Evolutionary conservation across 2,888 invertebrate species (phyloP).

Genomic region (Melinaea menophilus): DNA sequence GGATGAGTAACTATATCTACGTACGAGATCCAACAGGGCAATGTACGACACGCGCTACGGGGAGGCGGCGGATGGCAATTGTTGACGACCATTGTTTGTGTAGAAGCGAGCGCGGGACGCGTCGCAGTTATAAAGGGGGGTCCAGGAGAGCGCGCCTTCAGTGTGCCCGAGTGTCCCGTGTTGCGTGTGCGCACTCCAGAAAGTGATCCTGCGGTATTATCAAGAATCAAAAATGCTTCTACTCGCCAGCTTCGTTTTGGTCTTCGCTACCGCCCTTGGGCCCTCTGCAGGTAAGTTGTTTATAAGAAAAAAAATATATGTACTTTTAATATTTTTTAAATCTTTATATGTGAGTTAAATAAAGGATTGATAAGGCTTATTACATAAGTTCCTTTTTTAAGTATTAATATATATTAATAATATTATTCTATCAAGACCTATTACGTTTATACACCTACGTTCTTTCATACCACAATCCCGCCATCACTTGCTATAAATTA

Average conservation of each 20-base stretch:
- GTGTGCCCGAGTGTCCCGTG: conserved; percentile 75
- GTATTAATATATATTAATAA: no score
- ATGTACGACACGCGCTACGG: conserved; percentile 47
- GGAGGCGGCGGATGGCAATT: conserved; percentile 40
- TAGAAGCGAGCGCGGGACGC: conserved; percentile 68
- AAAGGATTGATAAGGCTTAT: neutral
- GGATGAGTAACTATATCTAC: conserved; percentile 21
- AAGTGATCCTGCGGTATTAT: conserved; percentile 47
- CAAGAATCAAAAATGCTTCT: conserved; percentile 62
- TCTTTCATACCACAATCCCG: neutral
- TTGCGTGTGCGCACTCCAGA: conserved; percentile 65
- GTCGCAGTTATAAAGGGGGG: conserved; percentile 74
- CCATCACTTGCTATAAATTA: conserved; percentile 17
- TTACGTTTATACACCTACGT: conserved; percentile 5
- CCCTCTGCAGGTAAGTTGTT: conserved; percentile 69
- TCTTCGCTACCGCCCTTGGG: conserved; percentile 72
- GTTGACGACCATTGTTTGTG: conserved; percentile 45
- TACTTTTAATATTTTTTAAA: conserved; percentile 14
- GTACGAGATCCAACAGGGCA: conserved; percentile 36
- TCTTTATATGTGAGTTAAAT: neutral
- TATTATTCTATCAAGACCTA: neutral
- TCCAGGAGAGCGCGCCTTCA: conserved; percentile 74
- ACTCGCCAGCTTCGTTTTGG: conserved; percentile 75
- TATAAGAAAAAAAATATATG: conserved; percentile 6
- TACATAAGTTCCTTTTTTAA: no score